Base-by-base conservation (phyloP, 2,797 vertebrate species). In the Parauchenoglanis ngamensis region DNA sequence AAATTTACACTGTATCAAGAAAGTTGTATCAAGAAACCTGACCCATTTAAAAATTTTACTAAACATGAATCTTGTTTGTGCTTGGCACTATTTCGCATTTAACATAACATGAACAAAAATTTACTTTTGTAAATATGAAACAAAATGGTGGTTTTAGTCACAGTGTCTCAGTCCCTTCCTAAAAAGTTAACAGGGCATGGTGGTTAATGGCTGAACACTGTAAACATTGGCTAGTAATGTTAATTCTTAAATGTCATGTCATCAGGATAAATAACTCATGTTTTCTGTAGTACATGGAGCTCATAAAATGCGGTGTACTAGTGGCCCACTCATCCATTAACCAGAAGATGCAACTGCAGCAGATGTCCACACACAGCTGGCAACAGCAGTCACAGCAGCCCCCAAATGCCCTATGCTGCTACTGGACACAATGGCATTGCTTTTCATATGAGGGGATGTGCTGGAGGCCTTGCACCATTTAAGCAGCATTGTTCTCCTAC, bases 371-470 rank as follows among this genome's bases (percentile, higher is more conserved):
- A 84, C 92, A 95, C 90, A 95, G 88, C 94, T 93, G 94, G 91
- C 94, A 95, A 90, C 92, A 95, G 90, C 94, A 87, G 93, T 95
- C 94, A 91, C 94, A 95, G 90, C 92, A 95, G 89, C 93, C 94
- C 59, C 89, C 86, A 91, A 92, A 94, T 54, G 89, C 25, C 23
- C 21, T 44, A 4, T 63, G 57, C 44, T 49, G 7, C 61, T 67
- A 31, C n/a, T 15, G 23, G 56, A 61, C 35, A 59, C 35, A n/a
- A 10, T 81, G 25, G 57, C 5, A 12, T 23, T 81, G 79, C 6
- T 46, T 40, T 46, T 44, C 23, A 81, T 81, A 63, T 44, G 23
- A 63, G 23, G 35, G 35, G 57, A 63, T n/a, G 40, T 46, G 40
- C 5, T 81, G 35, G 78, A 80, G 57, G 7, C 6, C 56, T 44